These are phyloP conservation scores for Neuroscelio doddi DNA, from an alignment of 2,888 invertebrate species.

Conservation along the genomic window DNA sequence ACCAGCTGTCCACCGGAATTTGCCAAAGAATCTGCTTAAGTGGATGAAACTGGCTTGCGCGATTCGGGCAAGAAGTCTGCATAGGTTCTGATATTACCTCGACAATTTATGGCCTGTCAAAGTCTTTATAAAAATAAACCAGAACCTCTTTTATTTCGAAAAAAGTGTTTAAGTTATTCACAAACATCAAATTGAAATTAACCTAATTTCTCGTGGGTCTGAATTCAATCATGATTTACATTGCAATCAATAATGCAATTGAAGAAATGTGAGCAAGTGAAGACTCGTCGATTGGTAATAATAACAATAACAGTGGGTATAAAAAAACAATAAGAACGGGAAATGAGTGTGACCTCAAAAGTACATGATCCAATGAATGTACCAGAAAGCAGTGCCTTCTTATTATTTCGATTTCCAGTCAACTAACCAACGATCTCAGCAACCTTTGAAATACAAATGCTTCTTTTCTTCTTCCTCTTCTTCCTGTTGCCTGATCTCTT, in stretches of 20 bases:
- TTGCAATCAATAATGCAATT: too few species aligned
- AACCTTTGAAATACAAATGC: slow-evolving; percentile 59
- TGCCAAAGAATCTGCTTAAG: slow-evolving; percentile 60
- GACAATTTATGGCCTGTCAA: not conserved
- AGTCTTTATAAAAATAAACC: not conserved
- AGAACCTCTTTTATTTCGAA: not conserved
- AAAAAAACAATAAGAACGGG: too few species aligned
- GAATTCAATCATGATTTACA: too few species aligned
- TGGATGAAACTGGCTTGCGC: slow-evolving; percentile 53
- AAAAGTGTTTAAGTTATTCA: not conserved
- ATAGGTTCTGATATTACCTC: not conserved
- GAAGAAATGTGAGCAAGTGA: too few species aligned
- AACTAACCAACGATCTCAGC: slow-evolving; percentile 64
- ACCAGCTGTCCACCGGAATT: slow-evolving; percentile 63
- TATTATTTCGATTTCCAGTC: slow-evolving; percentile 68
- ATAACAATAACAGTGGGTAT: too few species aligned
- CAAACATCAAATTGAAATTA: too few species aligned
- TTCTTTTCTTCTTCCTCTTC: slow-evolving; percentile 20
- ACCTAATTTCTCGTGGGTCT: too few species aligned
- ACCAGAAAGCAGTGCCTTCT: slow-evolving; percentile 48
- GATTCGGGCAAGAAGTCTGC: slow-evolving; percentile 28
- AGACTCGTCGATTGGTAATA: too few species aligned
- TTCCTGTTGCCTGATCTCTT: slow-evolving; percentile 43
- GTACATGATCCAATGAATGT: not conserved
- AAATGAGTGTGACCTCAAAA: too few species aligned